Conservation (phyloP, 2,113 vertebrate species). For the Toxotes jaculatrix region DNA sequence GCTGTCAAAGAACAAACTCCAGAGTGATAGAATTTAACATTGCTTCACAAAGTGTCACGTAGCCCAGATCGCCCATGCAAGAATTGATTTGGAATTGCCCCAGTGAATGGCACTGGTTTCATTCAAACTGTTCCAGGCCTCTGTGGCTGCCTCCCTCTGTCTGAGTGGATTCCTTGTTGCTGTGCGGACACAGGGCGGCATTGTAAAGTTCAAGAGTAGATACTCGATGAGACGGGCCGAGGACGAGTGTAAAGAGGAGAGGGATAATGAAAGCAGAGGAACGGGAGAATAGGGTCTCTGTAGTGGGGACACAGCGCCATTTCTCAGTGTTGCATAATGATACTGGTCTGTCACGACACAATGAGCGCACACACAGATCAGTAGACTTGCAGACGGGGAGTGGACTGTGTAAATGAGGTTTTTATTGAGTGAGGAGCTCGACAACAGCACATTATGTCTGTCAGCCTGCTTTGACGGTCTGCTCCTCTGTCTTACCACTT, state of each 20-base stretch:
- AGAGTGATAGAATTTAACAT: conserved; percentile 8
- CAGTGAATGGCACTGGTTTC: conserved; percentile 2
- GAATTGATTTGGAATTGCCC: conserved; percentile 4
- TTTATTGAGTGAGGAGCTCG: conserved; percentile 65
- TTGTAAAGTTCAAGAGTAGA: conserved; percentile 67
- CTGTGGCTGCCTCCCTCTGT: conserved; percentile 17
- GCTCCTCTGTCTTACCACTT: conserved; percentile 3
- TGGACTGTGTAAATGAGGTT: conserved; percentile 68
- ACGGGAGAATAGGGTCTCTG: conserved; percentile 69
- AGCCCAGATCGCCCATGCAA: background rate
- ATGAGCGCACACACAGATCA: conserved; percentile 33
- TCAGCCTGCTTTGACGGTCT: conserved; percentile 22
- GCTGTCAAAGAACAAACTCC: background rate
- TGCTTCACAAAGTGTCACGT: background rate
- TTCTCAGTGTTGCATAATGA: conserved; percentile 73
- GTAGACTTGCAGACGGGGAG: conserved; percentile 54
- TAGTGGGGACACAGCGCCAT: conserved; percentile 53
- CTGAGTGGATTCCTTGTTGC: conserved; percentile 31
- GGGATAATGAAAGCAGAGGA: conserved; percentile 54
- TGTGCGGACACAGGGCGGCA: conserved; percentile 64
- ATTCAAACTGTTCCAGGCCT: conserved; percentile 48
- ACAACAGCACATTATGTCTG: conserved; percentile 56
- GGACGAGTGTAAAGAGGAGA: conserved; percentile 32
- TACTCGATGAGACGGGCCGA: conserved; percentile 37
- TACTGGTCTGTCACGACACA: conserved; percentile 63